Percentiles rank a stretch among this genome's conserved stretches.
Conservation (phyloP, 2,113 vertebrate species). For the Mesitornis unicolor region DNA sequence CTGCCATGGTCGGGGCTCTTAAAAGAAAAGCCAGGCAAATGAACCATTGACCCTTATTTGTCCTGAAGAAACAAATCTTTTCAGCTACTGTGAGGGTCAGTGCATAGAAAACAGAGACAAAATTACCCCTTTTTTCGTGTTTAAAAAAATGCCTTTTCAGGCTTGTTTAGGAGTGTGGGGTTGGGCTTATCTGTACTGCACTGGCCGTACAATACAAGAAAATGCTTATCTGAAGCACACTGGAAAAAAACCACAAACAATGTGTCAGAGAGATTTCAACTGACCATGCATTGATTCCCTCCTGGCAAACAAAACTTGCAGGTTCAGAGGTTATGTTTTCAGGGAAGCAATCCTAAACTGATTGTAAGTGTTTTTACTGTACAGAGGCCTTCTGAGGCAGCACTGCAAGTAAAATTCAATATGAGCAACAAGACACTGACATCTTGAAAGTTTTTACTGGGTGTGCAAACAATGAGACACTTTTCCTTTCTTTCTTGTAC, state of each 20-base stretch:
- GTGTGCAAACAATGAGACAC: background rate
- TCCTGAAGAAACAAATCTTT: background rate
- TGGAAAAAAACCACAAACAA: background rate
- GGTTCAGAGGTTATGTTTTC: background rate
- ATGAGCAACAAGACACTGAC: background rate
- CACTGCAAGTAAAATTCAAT: background rate
- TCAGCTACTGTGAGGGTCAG: background rate
- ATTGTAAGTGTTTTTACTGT: background rate
- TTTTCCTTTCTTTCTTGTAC: background rate
- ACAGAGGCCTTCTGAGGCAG: background rate
- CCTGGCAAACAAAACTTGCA: background rate
- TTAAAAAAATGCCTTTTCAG: background rate
- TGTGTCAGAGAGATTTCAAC: background rate
- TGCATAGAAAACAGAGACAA: background rate
- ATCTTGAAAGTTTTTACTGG: background rate
- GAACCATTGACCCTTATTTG: background rate
- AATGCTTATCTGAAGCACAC: background rate
- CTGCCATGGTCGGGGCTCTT: background rate
- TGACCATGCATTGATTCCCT: background rate
- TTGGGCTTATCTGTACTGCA: background rate
- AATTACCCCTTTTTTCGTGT: background rate
- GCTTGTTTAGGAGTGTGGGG: background rate
- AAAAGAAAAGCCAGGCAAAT: background rate
- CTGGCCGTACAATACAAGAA: background rate
- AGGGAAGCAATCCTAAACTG: background rate